Conservation (phyloP, 2,797 vertebrate species). For the Synanceia verrucosa region DNA sequence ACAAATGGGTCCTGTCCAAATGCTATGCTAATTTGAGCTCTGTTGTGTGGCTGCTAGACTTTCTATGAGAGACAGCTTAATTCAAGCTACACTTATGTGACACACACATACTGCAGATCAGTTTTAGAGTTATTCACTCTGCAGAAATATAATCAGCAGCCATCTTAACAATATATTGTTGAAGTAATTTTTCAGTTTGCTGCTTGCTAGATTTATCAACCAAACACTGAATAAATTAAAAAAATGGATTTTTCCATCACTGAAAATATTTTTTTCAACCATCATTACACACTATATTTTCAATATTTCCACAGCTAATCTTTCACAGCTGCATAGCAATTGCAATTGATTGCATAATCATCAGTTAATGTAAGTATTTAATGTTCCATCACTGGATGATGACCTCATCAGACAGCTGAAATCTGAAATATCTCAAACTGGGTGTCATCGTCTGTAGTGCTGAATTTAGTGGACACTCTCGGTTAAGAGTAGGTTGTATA, state of each 20-base stretch:
- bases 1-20: not conserved
- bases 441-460: not conserved
- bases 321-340: not conserved
- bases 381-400: not conserved
- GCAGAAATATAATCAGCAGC: not conserved
- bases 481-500: too few species aligned
- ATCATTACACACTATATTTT: not conserved
- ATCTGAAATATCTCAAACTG: not conserved
- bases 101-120: not conserved
- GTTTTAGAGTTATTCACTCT: too few species aligned
- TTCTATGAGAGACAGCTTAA: not conserved
- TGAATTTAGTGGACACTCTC: not conserved
- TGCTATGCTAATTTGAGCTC: not conserved
- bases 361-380: not conserved
- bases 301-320: slow-evolving; percentile 4
- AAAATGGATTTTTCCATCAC: too few species aligned
- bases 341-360: not conserved
- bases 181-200: too few species aligned
- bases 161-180: too few species aligned
- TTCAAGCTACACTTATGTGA: not conserved
- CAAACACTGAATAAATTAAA: too few species aligned
- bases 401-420: slow-evolving; percentile 3
- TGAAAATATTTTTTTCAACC: too few species aligned
- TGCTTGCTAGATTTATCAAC: too few species aligned
- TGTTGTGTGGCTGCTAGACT: not conserved